Evolutionary conservation across 2,888 invertebrate genomes (phyloP), one percentile per base, ranked within the genome.

Genomic region (Nipponacmea schrenckii): DNA sequence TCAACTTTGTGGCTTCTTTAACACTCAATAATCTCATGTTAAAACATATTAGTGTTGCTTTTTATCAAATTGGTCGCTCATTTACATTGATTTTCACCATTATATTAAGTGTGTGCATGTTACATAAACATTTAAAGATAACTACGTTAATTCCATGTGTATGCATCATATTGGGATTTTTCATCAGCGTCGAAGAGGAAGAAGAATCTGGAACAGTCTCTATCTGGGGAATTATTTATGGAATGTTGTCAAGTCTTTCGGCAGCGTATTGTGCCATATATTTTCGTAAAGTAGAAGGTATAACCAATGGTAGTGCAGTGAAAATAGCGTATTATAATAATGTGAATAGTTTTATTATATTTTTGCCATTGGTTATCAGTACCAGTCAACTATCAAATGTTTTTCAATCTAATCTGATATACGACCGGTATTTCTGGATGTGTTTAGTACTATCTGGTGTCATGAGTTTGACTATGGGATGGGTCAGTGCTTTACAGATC

Each of bases 1-100:
- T 81, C 14, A 77, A 83, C 10, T 88, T 84, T 67, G 84, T 87
- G 5, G 78, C 80, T 17, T 85, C 85, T 69, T 78, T 89, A 44
- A 80, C 86, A 0, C 84, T 89, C 75, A 89, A 89, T 76, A 89
- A 89, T 75, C 79, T 89, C 2, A 87, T 88, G 83, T 76, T 89
- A 64, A 88, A 86, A 71, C 84, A 87, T 71, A 88, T 89, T 24
- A 86, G 85, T 46, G 86, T 89, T 2, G 84, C 88, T 8, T 89
- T 89, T 77, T 89, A 88, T 71, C 87, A 88, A 74, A 84, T 88
- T 2, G 88, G 88, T 1, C 74, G 89, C 10, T 89, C 88, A 0
- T 81, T 86, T 48, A 89, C 89, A 0, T 81, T 89, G 1, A 84
- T 88, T 20, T 89, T 89, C 74, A 85, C 86, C 0, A 85, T 89